Evolutionary conservation across 2,797 vertebrate species (phyloP).

Genomic region (Smutsia gigantea): DNA sequence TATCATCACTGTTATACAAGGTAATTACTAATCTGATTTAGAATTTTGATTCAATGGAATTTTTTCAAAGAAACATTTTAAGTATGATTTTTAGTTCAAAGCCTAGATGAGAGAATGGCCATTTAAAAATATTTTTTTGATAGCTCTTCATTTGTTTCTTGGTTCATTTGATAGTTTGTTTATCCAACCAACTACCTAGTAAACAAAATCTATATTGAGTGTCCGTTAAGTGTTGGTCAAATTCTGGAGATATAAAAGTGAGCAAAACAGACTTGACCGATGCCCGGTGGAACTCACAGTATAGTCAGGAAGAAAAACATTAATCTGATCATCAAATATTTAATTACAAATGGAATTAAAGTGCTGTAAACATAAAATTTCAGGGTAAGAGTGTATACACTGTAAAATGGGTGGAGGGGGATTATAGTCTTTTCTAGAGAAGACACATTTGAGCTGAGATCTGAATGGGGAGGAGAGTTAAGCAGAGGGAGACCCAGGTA

Average conservation of each 20-base stretch:
- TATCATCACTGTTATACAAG: not conserved
- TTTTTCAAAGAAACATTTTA: not conserved
- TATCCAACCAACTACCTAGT: not conserved
- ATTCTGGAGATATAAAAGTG: not conserved
- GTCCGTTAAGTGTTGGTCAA: not conserved
- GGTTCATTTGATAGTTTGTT: not conserved
- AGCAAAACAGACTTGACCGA: not conserved
- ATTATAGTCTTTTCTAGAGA: not conserved
- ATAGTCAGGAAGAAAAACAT: not conserved
- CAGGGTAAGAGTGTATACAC: not conserved
- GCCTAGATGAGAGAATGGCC: not conserved
- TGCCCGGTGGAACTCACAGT: not conserved
- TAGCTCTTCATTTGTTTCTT: conserved; percentile 5
- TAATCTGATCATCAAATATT: not conserved
- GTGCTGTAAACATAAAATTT: not conserved
- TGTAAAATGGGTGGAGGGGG: not conserved
- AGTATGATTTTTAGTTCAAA: not conserved
- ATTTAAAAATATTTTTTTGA: not conserved
- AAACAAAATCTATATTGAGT: not conserved
- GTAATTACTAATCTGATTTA: not conserved
- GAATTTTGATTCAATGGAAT: not conserved
- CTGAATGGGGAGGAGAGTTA: not conserved
- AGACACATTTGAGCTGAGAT: not conserved
- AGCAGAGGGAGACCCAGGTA: not conserved
- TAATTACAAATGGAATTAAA: not conserved